These are phyloP conservation scores for Taenioides sp. DNA, from an alignment of 2,797 vertebrate species.

Conservation along the genomic window DNA sequence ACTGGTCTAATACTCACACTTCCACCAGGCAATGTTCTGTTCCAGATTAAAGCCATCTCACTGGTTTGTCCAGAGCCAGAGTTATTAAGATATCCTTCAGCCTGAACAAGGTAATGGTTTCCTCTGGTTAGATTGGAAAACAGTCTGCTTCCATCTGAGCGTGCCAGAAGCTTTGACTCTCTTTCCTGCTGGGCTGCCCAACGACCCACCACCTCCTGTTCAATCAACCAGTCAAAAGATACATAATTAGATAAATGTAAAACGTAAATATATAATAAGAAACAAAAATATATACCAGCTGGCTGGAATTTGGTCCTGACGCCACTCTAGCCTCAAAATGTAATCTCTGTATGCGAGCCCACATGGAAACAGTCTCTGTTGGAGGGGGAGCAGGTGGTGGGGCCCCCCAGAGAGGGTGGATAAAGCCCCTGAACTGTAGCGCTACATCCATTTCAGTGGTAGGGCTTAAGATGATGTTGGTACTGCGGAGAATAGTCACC, in stretches of 20 bases:
- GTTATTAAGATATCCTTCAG: constrained; percentile 89
- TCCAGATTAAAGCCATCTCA: constrained; percentile 91
- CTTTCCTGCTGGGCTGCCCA: constrained; percentile 91
- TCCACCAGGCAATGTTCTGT: constrained; percentile 85
- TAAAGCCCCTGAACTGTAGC: constrained; percentile 89
- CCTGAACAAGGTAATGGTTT: constrained; percentile 88
- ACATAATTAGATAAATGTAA: neutral
- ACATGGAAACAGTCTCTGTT: constrained; percentile 83
- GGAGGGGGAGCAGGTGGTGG: constrained; percentile 75
- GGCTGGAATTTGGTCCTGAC: constrained; percentile 79
- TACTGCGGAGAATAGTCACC: constrained; percentile 89
- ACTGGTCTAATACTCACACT: constrained; percentile 79
- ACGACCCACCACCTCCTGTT: constrained; percentile 86
- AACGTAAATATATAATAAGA: neutral
- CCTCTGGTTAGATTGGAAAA: constrained; percentile 86
- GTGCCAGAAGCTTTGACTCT: constrained; percentile 80
- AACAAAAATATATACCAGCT: constrained; percentile 73
- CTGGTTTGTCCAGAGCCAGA: constrained; percentile 89
- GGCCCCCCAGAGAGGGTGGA: constrained; percentile 85
- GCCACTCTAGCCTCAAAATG: constrained; percentile 86
- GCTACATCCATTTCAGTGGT: constrained; percentile 90
- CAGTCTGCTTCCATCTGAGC: constrained; percentile 82
- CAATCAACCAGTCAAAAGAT: constrained; percentile 1
- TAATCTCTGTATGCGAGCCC: constrained; percentile 89
- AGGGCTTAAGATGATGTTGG: constrained; percentile 87